Evolutionary conservation across 2,888 invertebrate genomes (phyloP).

Genomic region (Ptycholaimellus sp.): DNA sequence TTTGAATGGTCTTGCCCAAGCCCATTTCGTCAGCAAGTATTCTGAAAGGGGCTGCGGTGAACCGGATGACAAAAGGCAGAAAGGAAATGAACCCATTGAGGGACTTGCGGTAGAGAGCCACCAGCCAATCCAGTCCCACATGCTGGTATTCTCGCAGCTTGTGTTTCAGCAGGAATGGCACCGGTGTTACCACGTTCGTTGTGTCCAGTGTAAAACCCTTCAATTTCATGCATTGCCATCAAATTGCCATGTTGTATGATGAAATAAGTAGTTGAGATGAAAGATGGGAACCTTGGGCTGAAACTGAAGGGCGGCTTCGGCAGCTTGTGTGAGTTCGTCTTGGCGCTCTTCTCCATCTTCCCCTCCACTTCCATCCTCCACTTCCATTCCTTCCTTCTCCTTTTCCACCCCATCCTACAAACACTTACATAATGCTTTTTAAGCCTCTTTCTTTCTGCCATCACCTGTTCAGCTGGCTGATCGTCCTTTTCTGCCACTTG

Average conservation of each 20-base stretch:
- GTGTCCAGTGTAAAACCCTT: conserved; percentile 88
- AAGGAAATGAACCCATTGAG: too few species aligned
- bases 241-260: too few species aligned
- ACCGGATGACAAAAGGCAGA: neutral
- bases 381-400: conserved; percentile 5
- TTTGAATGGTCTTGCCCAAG: conserved; percentile 78
- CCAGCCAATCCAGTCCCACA: conserved; percentile 86
- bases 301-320: conserved; percentile 73
- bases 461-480: conserved; percentile 15
- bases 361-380: conserved; percentile 33
- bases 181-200: conserved; percentile 68
- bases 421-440: conserved; percentile 73
- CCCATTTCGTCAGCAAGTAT: conserved; percentile 19
- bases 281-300: too few species aligned
- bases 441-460: conserved; percentile 61
- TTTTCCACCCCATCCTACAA: neutral
- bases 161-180: conserved; percentile 74
- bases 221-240: too few species aligned
- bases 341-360: conserved; percentile 31
- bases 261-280: too few species aligned
- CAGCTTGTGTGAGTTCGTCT: conserved; percentile 39
- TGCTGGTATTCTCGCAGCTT: conserved; percentile 78
- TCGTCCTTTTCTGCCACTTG: conserved; percentile 36
- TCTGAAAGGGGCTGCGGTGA: neutral
- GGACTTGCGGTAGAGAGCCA: conserved; percentile 76